Evolutionary conservation across 2,888 invertebrate species (phyloP).

Genomic region (Harpalus rubripes): DNA sequence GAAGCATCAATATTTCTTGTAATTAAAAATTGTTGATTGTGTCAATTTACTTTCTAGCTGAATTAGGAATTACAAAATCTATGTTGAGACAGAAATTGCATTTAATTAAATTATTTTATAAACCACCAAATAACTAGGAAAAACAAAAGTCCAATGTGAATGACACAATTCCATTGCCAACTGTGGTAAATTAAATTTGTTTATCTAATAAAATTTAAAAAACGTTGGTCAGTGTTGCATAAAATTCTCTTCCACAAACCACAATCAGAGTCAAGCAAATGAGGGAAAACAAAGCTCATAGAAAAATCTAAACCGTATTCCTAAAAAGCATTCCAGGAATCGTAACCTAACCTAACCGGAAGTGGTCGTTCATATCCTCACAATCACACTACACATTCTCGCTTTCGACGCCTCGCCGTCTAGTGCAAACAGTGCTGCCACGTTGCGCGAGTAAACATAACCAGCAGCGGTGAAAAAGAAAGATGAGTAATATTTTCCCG

Average conservation of each 20-base stretch:
- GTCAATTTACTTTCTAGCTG: no score
- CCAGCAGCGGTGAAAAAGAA: not conserved
- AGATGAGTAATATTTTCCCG: not conserved
- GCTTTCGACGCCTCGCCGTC: not conserved
- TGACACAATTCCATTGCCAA: not conserved
- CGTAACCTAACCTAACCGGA: conserved; percentile 51
- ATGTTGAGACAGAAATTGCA: no score
- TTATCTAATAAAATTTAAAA: not conserved
- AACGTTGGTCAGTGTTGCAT: not conserved
- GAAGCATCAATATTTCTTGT: no score
- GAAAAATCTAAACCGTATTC: conserved; percentile 35
- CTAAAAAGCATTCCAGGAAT: conserved; percentile 35
- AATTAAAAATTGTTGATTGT: no score
- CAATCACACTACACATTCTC: conserved; percentile 42
- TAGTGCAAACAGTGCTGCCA: conserved; percentile 38
- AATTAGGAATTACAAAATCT: no score
- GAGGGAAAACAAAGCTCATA: conserved; percentile 21
- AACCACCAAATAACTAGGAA: not conserved
- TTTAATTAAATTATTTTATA: not conserved
- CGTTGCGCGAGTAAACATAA: not conserved
- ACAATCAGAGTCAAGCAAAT: conserved; percentile 4
- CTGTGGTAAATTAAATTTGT: conserved; percentile 14
- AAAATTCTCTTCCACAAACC: conserved; percentile 20
- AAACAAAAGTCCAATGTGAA: not conserved
- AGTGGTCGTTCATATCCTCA: conserved; percentile 41